These are phyloP conservation scores for Syngnathus rostellatus DNA, from an alignment of 2,797 vertebrate species.

Conservation along the genomic window DNA sequence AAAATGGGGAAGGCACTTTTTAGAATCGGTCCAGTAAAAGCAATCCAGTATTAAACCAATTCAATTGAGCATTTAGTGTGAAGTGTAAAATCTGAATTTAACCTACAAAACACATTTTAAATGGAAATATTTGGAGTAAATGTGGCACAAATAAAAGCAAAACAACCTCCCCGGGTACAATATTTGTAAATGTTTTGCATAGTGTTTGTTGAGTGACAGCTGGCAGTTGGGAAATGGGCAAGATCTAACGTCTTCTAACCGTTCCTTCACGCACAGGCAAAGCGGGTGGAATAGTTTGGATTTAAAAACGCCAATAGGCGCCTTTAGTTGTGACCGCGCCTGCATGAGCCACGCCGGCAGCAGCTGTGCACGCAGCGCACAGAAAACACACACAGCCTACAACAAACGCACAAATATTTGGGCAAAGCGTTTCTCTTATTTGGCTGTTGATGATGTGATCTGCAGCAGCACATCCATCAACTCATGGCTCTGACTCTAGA, in stretches of 20 bases:
- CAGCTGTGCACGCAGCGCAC: conserved; percentile 1
- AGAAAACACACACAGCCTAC: background rate
- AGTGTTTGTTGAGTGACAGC: conserved; percentile 5
- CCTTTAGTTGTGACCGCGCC: background rate
- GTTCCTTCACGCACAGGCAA: background rate
- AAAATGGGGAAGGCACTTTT: no score
- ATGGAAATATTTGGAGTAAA: background rate
- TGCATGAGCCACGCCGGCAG: background rate
- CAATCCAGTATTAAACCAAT: background rate
- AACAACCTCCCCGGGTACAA: background rate
- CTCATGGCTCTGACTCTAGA: background rate
- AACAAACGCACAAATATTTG: conserved; percentile 1
- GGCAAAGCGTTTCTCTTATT: background rate
- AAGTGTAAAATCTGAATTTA: no score
- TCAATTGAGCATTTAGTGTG: background rate
- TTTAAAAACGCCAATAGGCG: background rate
- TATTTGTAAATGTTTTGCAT: background rate
- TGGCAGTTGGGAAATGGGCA: background rate
- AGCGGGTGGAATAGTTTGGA: background rate
- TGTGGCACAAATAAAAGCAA: background rate
- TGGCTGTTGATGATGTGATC: background rate
- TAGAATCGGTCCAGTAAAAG: no score
- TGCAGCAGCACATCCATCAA: background rate
- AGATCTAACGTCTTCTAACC: background rate
- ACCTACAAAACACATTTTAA: background rate